These are phyloP conservation scores for Rhinichthys klamathensis DNA, from an alignment of 2,113 vertebrate genomes.

Conservation along the genomic window DNA sequence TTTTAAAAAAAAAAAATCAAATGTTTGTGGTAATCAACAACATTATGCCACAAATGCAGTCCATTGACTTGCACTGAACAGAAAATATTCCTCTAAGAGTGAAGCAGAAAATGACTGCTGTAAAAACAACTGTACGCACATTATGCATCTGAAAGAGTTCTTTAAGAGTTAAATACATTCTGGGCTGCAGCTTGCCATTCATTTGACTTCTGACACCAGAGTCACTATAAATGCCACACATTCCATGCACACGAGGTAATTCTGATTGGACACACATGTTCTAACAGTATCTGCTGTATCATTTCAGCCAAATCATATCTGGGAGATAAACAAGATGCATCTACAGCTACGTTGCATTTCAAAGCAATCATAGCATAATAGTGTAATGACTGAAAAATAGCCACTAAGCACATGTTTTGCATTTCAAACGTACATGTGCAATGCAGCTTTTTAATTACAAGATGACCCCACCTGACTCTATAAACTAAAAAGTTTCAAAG, in stretches of 20 bases:
- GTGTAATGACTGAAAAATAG: constrained; percentile 56
- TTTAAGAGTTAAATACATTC: constrained; percentile 32
- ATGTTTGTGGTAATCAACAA: neutral
- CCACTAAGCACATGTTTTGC: constrained; percentile 55
- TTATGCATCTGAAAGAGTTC: neutral
- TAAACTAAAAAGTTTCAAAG: constrained; percentile 46
- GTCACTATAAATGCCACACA: constrained; percentile 56
- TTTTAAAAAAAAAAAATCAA: neutral
- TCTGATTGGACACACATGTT: constrained; percentile 59
- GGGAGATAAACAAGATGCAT: constrained; percentile 56
- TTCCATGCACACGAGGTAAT: constrained; percentile 48
- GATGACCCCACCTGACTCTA: constrained; percentile 60
- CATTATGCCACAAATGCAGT: neutral
- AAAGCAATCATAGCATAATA: constrained; percentile 56
- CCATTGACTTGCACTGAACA: neutral
- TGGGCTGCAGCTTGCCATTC: constrained; percentile 36
- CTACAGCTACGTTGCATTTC: constrained; percentile 53
- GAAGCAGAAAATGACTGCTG: neutral
- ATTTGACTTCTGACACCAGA: constrained; percentile 55
- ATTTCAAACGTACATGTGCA: constrained; percentile 54
- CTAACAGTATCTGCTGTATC: constrained; percentile 48
- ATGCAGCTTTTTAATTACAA: constrained; percentile 58
- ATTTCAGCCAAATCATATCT: constrained; percentile 52
- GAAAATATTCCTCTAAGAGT: neutral
- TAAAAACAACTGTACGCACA: neutral